phyloP scores from a whole-genome alignment of 2,113 vertebrate genomes.

The Poeciliopsis occidentalis region DNA sequence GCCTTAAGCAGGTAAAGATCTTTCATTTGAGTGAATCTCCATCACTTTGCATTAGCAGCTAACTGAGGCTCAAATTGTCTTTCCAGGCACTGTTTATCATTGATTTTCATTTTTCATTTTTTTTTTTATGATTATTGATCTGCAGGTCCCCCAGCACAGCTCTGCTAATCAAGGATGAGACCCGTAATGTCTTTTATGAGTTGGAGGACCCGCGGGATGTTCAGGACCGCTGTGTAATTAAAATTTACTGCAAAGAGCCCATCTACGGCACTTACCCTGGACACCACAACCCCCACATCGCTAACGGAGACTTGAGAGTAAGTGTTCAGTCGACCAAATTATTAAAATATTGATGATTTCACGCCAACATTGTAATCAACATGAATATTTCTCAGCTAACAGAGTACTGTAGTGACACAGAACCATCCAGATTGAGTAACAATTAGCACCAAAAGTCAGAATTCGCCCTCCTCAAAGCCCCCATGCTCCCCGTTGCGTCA shows the following conservation, averaged over 20 bases:
- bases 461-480: too few relatives aligned
- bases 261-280: constrained; percentile 91
- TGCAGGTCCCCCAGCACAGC: constrained; percentile 93
- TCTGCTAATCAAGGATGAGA: constrained; percentile 97
- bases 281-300: constrained; percentile 84
- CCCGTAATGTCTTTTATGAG: constrained; percentile 95
- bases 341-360: background rate
- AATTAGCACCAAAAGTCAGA: too few relatives aligned
- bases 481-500: background rate
- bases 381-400: background rate
- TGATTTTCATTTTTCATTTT: background rate
- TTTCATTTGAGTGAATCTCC: background rate
- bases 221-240: constrained; percentile 96
- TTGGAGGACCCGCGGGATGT: constrained; percentile 96
- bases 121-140: constrained; percentile 58
- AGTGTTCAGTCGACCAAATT: constrained; percentile 38
- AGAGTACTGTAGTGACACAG: background rate
- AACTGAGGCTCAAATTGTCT: constrained; percentile 22
- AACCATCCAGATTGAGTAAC: background rate
- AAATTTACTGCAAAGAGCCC: constrained; percentile 96
- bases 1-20: constrained; percentile 4
- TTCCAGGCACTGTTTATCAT: constrained; percentile 9
- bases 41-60: constrained; percentile 3
- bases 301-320: constrained; percentile 95
- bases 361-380: background rate